Conservation (phyloP, 1,140 invertebrate species). For the Arctopsyche grandis region DNA sequence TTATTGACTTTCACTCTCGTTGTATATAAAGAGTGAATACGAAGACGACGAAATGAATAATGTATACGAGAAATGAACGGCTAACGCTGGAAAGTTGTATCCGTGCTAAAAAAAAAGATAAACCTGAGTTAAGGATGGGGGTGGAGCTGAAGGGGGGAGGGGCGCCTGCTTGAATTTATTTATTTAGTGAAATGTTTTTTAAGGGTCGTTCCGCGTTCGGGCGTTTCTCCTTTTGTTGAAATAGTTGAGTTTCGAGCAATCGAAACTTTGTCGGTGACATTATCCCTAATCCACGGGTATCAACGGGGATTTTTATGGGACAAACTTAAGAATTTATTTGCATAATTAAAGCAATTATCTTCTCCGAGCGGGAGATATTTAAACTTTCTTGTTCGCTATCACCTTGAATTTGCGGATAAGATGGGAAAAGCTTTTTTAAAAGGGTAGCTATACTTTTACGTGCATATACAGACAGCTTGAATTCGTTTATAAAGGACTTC, state of each 20-base stretch:
- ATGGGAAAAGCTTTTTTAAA: not conserved
- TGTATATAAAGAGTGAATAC: not conserved
- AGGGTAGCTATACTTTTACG: too few relatives aligned
- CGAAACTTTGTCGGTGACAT: constrained; percentile 30
- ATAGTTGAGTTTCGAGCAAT: constrained; percentile 27
- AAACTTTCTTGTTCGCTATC: constrained; percentile 21
- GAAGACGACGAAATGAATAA: not conserved
- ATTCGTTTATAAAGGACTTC: too few relatives aligned
- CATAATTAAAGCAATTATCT: constrained; percentile 31
- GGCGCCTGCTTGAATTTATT: constrained; percentile 15
- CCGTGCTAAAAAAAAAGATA: constrained; percentile 11
- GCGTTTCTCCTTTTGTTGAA: not conserved
- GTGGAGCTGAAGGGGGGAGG: not conserved
- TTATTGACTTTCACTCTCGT: not conserved
- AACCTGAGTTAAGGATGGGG: not conserved
- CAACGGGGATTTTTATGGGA: constrained; percentile 22
- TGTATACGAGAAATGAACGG: not conserved
- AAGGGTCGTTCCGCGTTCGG: not conserved
- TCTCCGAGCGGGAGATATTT: constrained; percentile 3
- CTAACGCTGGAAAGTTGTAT: not conserved
- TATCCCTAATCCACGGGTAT: constrained; percentile 26
- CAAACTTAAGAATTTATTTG: constrained; percentile 31
- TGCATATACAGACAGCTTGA: too few relatives aligned
- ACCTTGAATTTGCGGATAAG: constrained; percentile 18
- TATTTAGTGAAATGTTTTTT: constrained; percentile 22